phyloP scores from a whole-genome alignment of 1,140 invertebrate species.

The Pomacea maculata region DNA sequence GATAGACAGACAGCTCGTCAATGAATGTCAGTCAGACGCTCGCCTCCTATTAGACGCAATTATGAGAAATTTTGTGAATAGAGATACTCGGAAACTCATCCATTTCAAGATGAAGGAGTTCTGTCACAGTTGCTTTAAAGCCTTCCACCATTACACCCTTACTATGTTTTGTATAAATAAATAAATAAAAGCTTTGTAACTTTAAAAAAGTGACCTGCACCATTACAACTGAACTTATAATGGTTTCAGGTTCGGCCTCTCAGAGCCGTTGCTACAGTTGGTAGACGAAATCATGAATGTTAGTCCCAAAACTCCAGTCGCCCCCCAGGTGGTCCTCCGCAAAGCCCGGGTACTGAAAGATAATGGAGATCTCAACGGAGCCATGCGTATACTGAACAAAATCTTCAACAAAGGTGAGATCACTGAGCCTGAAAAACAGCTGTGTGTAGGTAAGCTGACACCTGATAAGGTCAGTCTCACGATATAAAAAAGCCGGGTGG shows the following conservation, averaged over 20 bases:
- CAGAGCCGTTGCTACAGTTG: slow-evolving; percentile 19
- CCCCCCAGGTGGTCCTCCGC: slow-evolving; percentile 31
- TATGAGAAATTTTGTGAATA: too few species aligned
- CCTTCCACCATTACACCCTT: not conserved
- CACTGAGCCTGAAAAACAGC: not conserved
- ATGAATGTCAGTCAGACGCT: too few species aligned
- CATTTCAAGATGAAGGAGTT: not conserved
- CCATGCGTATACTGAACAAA: slow-evolving; percentile 20
- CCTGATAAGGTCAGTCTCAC: not conserved
- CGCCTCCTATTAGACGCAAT: too few species aligned
- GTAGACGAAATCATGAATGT: not conserved
- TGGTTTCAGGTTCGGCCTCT: not conserved
- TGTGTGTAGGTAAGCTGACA: not conserved
- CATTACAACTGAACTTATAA: not conserved
- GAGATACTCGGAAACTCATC: not conserved
- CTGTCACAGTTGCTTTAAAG: not conserved
- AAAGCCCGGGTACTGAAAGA: slow-evolving; percentile 32
- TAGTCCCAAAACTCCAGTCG: slow-evolving; percentile 22
- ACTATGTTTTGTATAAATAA: not conserved
- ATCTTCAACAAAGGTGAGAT: slow-evolving; percentile 20
- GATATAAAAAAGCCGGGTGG: too few species aligned
- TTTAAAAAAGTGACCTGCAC: not conserved
- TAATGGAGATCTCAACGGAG: slow-evolving; percentile 30
- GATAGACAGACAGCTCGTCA: too few species aligned
- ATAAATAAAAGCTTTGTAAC: not conserved